Conservation (phyloP, 2,113 vertebrate genomes). For the Neolamprologus longior region DNA sequence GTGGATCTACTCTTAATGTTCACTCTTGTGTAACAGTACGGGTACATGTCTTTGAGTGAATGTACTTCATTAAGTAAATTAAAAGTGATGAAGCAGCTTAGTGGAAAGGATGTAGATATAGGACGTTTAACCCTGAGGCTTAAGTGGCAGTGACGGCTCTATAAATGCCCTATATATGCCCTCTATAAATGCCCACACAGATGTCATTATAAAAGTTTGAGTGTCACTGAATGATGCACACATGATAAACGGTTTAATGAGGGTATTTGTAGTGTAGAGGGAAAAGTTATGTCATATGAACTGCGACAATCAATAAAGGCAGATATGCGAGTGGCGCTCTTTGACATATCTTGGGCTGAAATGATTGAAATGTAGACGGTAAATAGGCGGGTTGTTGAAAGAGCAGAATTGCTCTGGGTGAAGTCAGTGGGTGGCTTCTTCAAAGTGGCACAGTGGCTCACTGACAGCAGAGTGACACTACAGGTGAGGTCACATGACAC, state of each 20-base stretch:
- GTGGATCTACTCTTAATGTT: neutral
- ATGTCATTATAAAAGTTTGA: neutral
- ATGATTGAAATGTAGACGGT: neutral
- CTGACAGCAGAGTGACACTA: constrained; percentile 12
- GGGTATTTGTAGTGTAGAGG: neutral
- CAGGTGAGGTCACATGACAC: constrained; percentile 18
- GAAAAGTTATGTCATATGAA: neutral
- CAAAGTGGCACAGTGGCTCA: neutral
- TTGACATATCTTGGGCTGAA: neutral
- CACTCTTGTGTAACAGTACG: neutral
- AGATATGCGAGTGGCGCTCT: neutral
- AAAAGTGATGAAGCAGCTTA: constrained; percentile 24
- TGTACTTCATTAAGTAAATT: constrained; percentile 53
- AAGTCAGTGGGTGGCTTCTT: constrained; percentile 16
- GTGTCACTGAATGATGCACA: neutral
- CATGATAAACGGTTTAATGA: neutral
- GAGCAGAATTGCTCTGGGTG: neutral
- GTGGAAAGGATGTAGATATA: constrained; percentile 1
- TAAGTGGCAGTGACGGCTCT: neutral
- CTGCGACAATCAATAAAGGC: neutral
- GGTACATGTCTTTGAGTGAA: neutral
- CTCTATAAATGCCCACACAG: neutral
- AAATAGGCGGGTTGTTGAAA: neutral
- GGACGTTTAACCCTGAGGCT: constrained; percentile 4
- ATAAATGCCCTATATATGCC: neutral